A percentile compares a stretch with the other conserved stretches of the same genome.
Evolutionary conservation across 2,113 vertebrate genomes (phyloP).

Genomic region (Halcyon senegalensis): DNA sequence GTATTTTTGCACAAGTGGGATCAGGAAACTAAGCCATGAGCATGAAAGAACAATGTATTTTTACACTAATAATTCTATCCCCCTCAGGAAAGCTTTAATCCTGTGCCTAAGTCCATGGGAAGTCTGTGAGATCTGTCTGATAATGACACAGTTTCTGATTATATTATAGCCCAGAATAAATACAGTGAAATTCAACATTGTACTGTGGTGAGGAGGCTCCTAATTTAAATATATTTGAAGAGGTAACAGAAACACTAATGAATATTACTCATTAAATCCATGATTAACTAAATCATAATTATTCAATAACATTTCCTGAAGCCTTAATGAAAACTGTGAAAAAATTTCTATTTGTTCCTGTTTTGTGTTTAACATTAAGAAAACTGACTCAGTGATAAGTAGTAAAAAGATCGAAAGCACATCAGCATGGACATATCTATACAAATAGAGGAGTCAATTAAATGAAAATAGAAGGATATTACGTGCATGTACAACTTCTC

Average conservation of each 20-base stretch:
- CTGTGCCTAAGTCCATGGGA: background rate
- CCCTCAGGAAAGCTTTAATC: background rate
- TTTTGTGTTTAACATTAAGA: background rate
- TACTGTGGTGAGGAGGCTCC: background rate
- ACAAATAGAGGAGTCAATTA: background rate
- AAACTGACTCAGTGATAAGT: background rate
- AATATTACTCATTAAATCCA: background rate
- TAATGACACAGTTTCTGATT: constrained; percentile 1
- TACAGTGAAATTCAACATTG: background rate
- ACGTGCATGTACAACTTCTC: background rate
- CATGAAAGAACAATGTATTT: background rate
- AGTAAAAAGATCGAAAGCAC: background rate
- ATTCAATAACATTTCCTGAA: background rate
- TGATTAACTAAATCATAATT: background rate
- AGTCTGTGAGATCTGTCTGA: background rate
- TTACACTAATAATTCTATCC: background rate
- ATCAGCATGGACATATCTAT: background rate
- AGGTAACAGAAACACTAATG: background rate
- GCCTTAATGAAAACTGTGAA: background rate
- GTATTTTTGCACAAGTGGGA: background rate
- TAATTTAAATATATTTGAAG: background rate
- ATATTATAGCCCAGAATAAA: background rate
- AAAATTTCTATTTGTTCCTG: background rate
- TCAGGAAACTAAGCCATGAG: background rate
- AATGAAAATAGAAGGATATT: background rate